These are phyloP conservation scores for Troides helena DNA, from an alignment of 2,888 invertebrate species.

Conservation along the genomic window DNA sequence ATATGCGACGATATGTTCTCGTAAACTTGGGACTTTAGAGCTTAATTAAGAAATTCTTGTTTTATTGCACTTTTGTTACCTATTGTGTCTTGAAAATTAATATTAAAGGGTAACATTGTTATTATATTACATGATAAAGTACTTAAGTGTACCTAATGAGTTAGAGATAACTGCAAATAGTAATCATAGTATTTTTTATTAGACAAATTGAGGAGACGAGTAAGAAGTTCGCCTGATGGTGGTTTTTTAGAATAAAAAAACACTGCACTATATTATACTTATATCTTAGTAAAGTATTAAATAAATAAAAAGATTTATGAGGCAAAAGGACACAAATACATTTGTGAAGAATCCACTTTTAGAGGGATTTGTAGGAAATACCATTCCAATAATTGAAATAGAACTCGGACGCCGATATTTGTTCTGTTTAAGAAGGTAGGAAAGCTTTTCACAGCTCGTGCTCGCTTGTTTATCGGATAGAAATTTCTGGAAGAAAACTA, in stretches of 20 bases:
- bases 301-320: background rate
- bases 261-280: too few species aligned
- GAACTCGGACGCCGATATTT: conserved; percentile 28
- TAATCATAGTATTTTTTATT: too few species aligned
- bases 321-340: background rate
- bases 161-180: too few species aligned
- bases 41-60: conserved; percentile 41
- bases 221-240: too few species aligned
- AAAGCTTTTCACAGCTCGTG: conserved; percentile 44
- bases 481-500: conserved; percentile 65
- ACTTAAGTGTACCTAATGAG: background rate
- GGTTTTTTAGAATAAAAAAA: too few species aligned
- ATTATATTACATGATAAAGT: background rate
- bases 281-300: background rate
- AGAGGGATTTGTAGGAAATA: conserved; percentile 20
- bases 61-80: conserved; percentile 34
- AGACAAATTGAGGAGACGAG: too few species aligned
- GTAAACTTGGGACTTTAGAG: conserved; percentile 39
- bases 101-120: background rate
- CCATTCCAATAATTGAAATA: conserved; percentile 21
- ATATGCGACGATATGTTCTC: conserved; percentile 37
- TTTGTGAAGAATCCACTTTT: conserved; percentile 5
- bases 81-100: conserved; percentile 10
- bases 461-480: conserved; percentile 57
- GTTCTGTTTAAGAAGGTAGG: conserved; percentile 36